Base-by-base conservation (phyloP, 2,888 invertebrate genomes). In the Galerucella calmariensis region DNA sequence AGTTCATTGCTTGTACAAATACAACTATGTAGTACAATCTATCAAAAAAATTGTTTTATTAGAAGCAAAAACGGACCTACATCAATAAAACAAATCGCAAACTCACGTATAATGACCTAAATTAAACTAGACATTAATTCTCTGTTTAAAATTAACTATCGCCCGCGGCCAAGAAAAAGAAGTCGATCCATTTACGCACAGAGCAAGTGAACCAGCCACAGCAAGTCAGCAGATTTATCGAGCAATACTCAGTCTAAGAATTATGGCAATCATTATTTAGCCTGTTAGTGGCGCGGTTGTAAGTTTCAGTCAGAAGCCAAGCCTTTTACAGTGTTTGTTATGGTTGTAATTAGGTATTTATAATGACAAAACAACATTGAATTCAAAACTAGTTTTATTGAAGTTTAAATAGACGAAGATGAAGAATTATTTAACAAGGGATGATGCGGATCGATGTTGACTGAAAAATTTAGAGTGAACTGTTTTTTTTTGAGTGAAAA, bases 221-320 rank as follows among this genome's bases (percentile, higher is more conserved):
- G 65, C 56, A 20, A 63, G 63, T 71, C 35, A 65, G 65, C 56
- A 65, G 70, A 71, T 71, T 71, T 65, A 71, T 71, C 27, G 70
- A 41, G 48, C 51, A 56, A 63, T 65, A 71, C 65, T 41, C 56
- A 44, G 16, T 56, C 41, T 41, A 67, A 63, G 70, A 70, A 67
- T 74, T 74, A 74, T 74, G 63, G 70, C 74, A 74, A 71, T 74
- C 74, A 71, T 74, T 74, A 74, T 74, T 71, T 71, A 67, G 74
- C 67, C 67, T 71, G 74, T 70, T 70, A 67, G 48, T 71, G 67
- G 71, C 67, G 67, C 35, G 35, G 70, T 74, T 74, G 74, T 74
- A 58, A 71, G 74, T 71, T 71, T 16, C 63, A 65, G 56, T 74
- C 74, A 67, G 62, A 71, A 67, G 70, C 70, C 67, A 71, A 74